Percentiles rank a stretch among this genome's conserved stretches.
Evolutionary conservation across 2,797 vertebrate species (phyloP).

Genomic region (Parauchenoglanis ngamensis): DNA sequence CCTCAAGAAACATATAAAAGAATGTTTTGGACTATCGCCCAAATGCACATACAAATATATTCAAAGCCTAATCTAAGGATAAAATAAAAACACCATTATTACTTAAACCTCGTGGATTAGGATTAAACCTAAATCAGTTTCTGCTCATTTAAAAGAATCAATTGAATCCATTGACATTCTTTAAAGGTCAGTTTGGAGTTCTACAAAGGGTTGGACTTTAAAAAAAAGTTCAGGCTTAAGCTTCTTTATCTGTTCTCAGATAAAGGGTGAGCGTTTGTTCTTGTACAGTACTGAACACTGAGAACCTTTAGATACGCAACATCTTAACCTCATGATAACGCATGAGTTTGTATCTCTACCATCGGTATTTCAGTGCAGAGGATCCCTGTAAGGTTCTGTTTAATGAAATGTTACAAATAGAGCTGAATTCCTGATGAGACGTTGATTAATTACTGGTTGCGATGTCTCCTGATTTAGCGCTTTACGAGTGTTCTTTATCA

Average conservation of each 20-base stretch:
- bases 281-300: neutral
- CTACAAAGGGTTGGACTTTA: neutral
- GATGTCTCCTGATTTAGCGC: neutral
- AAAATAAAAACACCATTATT: neutral
- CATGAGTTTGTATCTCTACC: neutral
- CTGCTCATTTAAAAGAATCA: conserved; percentile 3
- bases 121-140: conserved; percentile 3
- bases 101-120: neutral
- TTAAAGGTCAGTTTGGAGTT: neutral
- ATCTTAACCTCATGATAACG: neutral
- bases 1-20: neutral
- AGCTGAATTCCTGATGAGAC: neutral
- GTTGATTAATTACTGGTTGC: neutral
- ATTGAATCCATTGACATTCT: neutral
- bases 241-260: neutral
- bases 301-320: neutral
- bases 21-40: neutral
- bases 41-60: neutral
- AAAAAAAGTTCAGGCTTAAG: neutral
- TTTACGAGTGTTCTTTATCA: neutral
- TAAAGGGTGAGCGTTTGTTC: neutral
- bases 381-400: neutral
- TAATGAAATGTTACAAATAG: neutral
- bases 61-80: neutral
- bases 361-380: neutral